These are phyloP conservation scores for Pitangus sulphuratus DNA, from an alignment of 2,797 vertebrate genomes.

Conservation along the genomic window DNA sequence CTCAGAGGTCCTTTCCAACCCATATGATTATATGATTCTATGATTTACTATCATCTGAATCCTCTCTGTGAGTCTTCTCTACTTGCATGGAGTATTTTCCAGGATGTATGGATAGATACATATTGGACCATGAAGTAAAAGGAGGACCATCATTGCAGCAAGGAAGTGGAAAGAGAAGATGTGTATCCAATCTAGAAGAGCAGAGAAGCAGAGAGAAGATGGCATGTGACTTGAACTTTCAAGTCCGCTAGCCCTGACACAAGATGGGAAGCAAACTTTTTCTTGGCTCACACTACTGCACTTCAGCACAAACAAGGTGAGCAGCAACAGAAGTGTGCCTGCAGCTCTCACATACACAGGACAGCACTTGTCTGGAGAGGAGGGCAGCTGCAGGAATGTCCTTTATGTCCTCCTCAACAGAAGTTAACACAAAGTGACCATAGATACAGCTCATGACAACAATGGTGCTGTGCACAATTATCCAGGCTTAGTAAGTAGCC, in stretches of 20 bases:
- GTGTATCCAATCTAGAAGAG: neutral
- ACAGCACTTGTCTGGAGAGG: neutral
- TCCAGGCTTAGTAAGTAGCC: neutral
- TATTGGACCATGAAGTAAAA: neutral
- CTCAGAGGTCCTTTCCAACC: too few relatives aligned
- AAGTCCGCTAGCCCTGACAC: neutral
- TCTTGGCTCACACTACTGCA: neutral
- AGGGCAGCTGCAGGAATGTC: neutral
- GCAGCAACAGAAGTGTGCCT: neutral
- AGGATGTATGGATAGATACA: neutral
- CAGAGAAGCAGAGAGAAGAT: neutral
- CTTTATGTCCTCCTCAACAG: neutral
- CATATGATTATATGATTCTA: too few relatives aligned
- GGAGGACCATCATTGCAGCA: neutral
- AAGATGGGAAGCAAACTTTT: neutral
- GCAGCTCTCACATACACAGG: neutral
- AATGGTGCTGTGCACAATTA: neutral
- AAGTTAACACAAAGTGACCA: neutral
- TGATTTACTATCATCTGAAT: neutral
- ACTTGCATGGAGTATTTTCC: neutral
- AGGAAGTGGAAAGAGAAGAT: neutral
- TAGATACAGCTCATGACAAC: neutral
- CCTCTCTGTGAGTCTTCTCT: neutral
- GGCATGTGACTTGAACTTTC: neutral
- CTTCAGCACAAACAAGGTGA: neutral